Base-by-base conservation (phyloP, 2,888 invertebrate species). In the Lochmaea capreae region DNA sequence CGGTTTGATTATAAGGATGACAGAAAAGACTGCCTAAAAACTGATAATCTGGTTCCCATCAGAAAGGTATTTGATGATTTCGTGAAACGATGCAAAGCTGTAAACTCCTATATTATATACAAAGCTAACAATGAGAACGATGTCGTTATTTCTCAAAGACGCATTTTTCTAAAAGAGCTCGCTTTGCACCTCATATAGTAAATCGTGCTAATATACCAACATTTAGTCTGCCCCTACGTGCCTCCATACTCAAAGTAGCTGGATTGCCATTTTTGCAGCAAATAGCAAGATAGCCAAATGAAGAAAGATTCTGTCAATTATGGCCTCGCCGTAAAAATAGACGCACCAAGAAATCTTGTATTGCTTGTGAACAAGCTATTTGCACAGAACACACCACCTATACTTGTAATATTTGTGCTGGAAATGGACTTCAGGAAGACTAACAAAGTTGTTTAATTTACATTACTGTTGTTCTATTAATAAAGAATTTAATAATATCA, bases 171-270 rank as follows among this genome's bases (percentile, higher is more conserved):
- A 58, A 16, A 58, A 58, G 22, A 58, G 58, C 58, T 58, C 8
- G 58, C 4, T 58, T 58, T 58, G 22, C 58, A 58, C 58, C 58
- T 58, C 58, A 58, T 58, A 22, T 58, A 11, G 11, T 58, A 22
- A 58, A 61, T 61, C 61, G 61, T 26, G 33, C n/a, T 61, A 59
- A 59, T 59, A 59, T 59, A 59, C 58, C 58, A 61, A 61, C 33
- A 39, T 61, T 61, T 39, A 61, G 61, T 61, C 61, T 61, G 33
- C 39, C 33, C 33, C 61, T 18, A 58, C 58, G 58, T 58, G 22
- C 22, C 22, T 58, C 58, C 22, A 58, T 58, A 58, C 58, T 33
- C 58, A 58, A 58, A 58, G 16, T 18, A 58, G 58, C 18, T 18
- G 11, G 58, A 58, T 58, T 58, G 22, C 58, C 58, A 58, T 58